Evolutionary conservation across 2,888 invertebrate genomes (phyloP).

Genomic region (Mesorhabditis belari): DNA sequence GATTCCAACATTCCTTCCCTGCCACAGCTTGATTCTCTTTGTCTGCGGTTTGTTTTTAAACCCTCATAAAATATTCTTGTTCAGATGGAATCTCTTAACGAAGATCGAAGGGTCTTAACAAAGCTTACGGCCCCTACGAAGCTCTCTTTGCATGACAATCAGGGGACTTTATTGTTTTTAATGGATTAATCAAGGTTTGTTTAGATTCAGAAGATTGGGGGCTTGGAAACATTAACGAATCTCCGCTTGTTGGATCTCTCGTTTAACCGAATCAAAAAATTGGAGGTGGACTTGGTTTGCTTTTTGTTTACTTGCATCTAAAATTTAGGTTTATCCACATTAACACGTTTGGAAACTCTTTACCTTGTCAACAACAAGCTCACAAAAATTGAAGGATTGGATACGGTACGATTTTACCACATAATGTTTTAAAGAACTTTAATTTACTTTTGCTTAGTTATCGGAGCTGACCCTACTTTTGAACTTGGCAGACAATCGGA

Average conservation of each 20-base stretch:
- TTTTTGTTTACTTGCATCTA: too few species aligned
- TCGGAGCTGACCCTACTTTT: conserved; percentile 70
- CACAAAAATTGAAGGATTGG: conserved; percentile 55
- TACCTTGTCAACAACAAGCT: conserved; percentile 59
- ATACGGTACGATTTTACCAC: conserved; percentile 64
- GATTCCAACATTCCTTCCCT: neutral
- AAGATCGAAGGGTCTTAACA: conserved; percentile 83
- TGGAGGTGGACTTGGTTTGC: conserved; percentile 52
- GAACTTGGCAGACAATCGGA: conserved; percentile 86
- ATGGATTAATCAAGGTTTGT: conserved; percentile 57
- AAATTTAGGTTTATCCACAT: conserved; percentile 38
- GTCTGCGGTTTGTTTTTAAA: neutral
- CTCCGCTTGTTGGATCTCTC: conserved; percentile 88
- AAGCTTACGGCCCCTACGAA: conserved; percentile 68
- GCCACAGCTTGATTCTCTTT: neutral
- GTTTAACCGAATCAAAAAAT: conserved; percentile 70
- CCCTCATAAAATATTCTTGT: conserved; percentile 24
- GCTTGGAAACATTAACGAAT: conserved; percentile 77
- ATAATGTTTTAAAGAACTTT: neutral
- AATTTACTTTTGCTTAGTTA: conserved; percentile 54
- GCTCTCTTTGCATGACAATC: conserved; percentile 92
- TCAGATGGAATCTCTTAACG: conserved; percentile 91
- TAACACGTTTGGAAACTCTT: conserved; percentile 54
- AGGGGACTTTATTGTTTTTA: conserved; percentile 61
- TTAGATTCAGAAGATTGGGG: conserved; percentile 68